Evolutionary conservation across 2,888 invertebrate genomes (phyloP).

Genomic region (Troglohyphantes excavatus): DNA sequence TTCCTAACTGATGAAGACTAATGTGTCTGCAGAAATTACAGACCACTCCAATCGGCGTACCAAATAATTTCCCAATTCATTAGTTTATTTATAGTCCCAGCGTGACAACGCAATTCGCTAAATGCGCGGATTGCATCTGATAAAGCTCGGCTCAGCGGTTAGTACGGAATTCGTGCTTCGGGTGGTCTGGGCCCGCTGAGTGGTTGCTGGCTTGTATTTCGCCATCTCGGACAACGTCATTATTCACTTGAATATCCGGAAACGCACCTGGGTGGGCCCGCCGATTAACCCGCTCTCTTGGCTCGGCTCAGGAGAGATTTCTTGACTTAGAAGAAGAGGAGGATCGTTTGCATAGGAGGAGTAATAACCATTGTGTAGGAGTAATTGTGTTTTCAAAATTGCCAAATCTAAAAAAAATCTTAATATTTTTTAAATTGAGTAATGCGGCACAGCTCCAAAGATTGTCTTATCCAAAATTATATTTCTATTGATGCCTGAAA

Average conservation of each 20-base stretch:
- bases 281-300: conserved; percentile 58
- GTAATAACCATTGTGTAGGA: too few species aligned
- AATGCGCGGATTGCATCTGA: conserved; percentile 74
- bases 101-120: conserved; percentile 76
- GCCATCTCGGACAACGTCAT: conserved; percentile 70
- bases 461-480: too few species aligned
- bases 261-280: conserved; percentile 72
- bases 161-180: conserved; percentile 60
- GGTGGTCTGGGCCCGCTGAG: conserved; percentile 64
- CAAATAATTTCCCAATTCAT: conserved; percentile 78
- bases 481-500: too few species aligned
- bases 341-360: too few species aligned
- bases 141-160: conserved; percentile 55
- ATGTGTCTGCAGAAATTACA: conserved; percentile 76
- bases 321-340: too few species aligned
- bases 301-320: conserved; percentile 20
- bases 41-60: conserved; percentile 68
- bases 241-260: conserved; percentile 76
- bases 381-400: too few species aligned
- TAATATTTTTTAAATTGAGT: too few species aligned
- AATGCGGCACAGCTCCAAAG: too few species aligned
- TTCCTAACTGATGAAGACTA: conserved; percentile 76
- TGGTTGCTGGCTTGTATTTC: conserved; percentile 64
- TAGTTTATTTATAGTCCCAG: conserved; percentile 76
- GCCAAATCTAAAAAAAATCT: too few species aligned